Evolutionary conservation across 1,140 invertebrate species (phyloP).

Genomic region (Papilio aristodemus): DNA sequence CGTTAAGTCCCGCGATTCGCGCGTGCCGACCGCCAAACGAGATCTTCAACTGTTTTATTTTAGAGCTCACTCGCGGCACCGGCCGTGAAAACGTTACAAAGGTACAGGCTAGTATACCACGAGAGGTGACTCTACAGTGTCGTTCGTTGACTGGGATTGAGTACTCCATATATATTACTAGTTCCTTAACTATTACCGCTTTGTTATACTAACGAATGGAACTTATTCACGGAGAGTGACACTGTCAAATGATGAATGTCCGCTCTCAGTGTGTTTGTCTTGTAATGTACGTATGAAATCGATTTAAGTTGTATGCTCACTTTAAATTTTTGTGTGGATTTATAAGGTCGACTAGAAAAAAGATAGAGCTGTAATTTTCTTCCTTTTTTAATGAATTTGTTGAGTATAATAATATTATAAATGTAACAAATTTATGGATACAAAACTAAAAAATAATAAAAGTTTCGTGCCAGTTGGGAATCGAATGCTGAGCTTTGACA

Average conservation of each 20-base stretch:
- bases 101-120: slow-evolving; percentile 55
- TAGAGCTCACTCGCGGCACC: slow-evolving; percentile 58
- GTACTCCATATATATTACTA: slow-evolving; percentile 37
- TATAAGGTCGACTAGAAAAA: too few species aligned
- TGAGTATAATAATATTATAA: too few species aligned
- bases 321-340: background rate
- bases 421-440: too few species aligned
- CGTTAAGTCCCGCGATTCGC: slow-evolving; percentile 50
- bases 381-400: too few species aligned
- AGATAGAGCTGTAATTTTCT: too few species aligned
- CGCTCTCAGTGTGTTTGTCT: background rate
- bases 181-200: slow-evolving; percentile 46
- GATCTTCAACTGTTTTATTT: slow-evolving; percentile 77
- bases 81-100: slow-evolving; percentile 74
- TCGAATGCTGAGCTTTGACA: too few species aligned
- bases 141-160: slow-evolving; percentile 60
- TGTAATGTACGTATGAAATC: background rate
- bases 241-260: background rate
- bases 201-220: slow-evolving; percentile 31
- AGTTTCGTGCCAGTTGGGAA: too few species aligned
- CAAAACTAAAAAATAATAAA: too few species aligned
- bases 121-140: slow-evolving; percentile 58
- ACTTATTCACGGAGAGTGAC: slow-evolving; percentile 8
- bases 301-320: background rate
- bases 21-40: slow-evolving; percentile 60